Evolutionary conservation across 2,797 vertebrate species (phyloP).

Genomic region (Taenioides sp.): DNA sequence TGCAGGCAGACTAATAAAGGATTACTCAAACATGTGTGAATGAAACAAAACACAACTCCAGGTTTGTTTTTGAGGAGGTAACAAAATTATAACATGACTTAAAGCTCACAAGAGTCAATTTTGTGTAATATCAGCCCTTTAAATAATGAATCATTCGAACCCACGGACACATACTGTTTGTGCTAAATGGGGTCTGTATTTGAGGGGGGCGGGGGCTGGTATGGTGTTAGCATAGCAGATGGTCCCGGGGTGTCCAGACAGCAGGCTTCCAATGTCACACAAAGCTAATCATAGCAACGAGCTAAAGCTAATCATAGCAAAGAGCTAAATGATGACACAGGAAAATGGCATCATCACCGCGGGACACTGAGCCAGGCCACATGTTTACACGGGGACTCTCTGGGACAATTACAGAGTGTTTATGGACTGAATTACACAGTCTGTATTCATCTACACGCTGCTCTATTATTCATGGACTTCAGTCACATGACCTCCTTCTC

Average conservation of each 20-base stretch:
- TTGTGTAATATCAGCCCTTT: too few relatives aligned
- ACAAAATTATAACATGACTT: too few relatives aligned
- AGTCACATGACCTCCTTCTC: too few relatives aligned
- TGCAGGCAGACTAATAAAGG: too few relatives aligned
- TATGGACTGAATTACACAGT: slow-evolving; percentile 30
- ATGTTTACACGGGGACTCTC: slow-evolving; percentile 46
- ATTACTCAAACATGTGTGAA: too few relatives aligned
- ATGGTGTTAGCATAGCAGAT: slow-evolving; percentile 52
- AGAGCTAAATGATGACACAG: slow-evolving; percentile 59
- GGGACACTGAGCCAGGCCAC: slow-evolving; percentile 32
- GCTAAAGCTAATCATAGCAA: slow-evolving; percentile 28
- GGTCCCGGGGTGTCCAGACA: slow-evolving; percentile 58
- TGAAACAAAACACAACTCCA: too few relatives aligned
- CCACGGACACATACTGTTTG: too few relatives aligned
- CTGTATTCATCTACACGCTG: not conserved
- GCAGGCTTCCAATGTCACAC: slow-evolving; percentile 56
- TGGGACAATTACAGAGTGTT: slow-evolving; percentile 32
- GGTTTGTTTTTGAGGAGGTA: too few relatives aligned
- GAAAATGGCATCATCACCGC: slow-evolving; percentile 52
- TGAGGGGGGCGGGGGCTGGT: slow-evolving; percentile 49
- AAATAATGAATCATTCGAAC: too few relatives aligned
- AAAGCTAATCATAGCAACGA: slow-evolving; percentile 36
- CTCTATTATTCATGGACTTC: not conserved
- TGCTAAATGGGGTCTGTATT: not conserved
- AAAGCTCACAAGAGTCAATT: too few relatives aligned